These are phyloP conservation scores for Recurvirostra avosetta DNA, from an alignment of 2,113 vertebrate genomes.

Conservation along the genomic window DNA sequence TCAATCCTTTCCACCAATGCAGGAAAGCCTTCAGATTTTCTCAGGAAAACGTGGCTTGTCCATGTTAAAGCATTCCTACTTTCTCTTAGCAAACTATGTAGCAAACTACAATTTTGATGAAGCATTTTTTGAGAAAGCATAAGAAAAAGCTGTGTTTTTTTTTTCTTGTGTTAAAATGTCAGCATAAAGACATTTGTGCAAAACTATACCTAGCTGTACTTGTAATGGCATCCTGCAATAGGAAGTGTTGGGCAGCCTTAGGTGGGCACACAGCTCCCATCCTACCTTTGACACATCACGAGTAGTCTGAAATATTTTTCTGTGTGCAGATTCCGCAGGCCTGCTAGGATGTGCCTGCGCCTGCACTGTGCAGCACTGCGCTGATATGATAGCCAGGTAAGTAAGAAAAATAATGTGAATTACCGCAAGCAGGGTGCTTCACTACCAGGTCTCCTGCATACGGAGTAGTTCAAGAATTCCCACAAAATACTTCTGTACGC, in stretches of 20 bases:
- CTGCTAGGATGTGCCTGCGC: neutral
- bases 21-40: neutral
- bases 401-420: neutral
- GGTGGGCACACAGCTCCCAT: neutral
- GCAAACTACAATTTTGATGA: neutral
- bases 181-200: neutral
- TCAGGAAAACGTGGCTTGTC: neutral
- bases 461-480: neutral
- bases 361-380: neutral
- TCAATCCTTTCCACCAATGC: neutral
- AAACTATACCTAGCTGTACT: neutral
- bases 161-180: neutral
- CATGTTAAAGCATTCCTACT: neutral
- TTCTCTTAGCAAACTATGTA: neutral
- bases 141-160: neutral
- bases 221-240: rapidly evolving
- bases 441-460: neutral
- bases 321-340: no score
- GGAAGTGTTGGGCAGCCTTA: neutral
- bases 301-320: neutral
- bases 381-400: neutral
- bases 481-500: rapidly evolving
- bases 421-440: neutral
- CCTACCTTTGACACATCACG: rapidly evolving
- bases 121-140: neutral